Percentiles rank a stretch among this genome's conserved stretches.
Conservation (phyloP, 2,888 invertebrate species). For the Pammene fasciana region DNA sequence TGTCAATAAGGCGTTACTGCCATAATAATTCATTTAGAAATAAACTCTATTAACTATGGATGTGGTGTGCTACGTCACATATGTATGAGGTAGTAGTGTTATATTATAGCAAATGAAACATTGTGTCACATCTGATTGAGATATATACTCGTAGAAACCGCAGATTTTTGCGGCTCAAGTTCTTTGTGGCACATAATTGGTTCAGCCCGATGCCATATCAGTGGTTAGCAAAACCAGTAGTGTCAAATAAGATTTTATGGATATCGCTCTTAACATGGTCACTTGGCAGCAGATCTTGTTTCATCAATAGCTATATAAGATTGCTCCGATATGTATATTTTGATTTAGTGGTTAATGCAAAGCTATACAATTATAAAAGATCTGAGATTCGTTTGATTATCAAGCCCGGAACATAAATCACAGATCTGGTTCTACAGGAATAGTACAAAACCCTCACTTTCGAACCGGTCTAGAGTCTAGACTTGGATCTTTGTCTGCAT, state of each 20-base stretch:
- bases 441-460: constrained; percentile 71
- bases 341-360: background rate
- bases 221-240: background rate
- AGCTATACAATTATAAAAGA: constrained; percentile 29
- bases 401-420: constrained; percentile 53
- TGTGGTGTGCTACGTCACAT: too few relatives aligned
- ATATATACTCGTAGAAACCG: background rate
- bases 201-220: background rate
- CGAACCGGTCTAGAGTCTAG: constrained; percentile 71
- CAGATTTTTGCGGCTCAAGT: background rate
- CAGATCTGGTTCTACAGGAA: constrained; percentile 64
- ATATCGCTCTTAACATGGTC: background rate
- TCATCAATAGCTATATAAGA: background rate
- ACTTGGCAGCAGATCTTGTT: background rate
- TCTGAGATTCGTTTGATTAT: constrained; percentile 20
- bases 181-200: background rate
- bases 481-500: constrained; percentile 46
- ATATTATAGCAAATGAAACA: background rate
- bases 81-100: too few relatives aligned
- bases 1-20: too few relatives aligned
- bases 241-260: background rate
- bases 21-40: too few relatives aligned
- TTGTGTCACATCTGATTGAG: background rate
- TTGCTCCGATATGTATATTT: background rate
- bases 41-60: too few relatives aligned